A percentile compares a stretch with the other conserved stretches of the same genome.
Evolutionary conservation across 2,113 vertebrate genomes (phyloP).

Genomic region (Regulus satrapa): DNA sequence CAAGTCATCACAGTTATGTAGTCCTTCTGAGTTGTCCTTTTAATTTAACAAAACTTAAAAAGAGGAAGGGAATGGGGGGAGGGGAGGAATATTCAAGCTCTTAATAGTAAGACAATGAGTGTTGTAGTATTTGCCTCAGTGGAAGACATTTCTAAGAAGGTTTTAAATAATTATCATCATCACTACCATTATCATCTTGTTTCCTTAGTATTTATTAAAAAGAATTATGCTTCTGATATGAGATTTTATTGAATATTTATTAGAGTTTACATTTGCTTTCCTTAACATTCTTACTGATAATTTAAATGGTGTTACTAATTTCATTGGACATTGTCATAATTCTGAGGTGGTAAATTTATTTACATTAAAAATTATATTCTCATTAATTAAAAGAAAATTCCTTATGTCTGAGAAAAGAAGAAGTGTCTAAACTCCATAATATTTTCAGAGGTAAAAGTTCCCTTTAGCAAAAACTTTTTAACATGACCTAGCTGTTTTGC

Average conservation of each 20-base stretch:
- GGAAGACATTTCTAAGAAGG: neutral
- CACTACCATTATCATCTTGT: neutral
- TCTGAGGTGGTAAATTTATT: neutral
- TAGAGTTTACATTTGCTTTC: neutral
- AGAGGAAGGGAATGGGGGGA: too few species aligned
- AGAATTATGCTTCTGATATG: neutral
- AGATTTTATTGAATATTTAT: neutral
- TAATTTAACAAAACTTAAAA: neutral
- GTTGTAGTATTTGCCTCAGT: neutral
- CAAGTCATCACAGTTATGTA: neutral
- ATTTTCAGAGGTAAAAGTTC: neutral
- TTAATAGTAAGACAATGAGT: neutral
- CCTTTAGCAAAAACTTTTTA: neutral
- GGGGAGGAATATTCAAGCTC: rapidly evolving
- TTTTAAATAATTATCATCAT: neutral
- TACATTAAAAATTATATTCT: neutral
- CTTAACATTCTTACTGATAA: neutral
- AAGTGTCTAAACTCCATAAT: neutral
- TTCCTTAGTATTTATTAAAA: neutral
- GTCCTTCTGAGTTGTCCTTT: neutral
- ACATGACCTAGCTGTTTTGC: neutral
- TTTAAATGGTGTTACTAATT: neutral
- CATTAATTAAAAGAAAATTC: neutral
- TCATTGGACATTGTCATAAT: neutral
- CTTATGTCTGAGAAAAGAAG: neutral